Conservation (phyloP, 2,113 vertebrate species). For the Megaleporinus macrocephalus region DNA sequence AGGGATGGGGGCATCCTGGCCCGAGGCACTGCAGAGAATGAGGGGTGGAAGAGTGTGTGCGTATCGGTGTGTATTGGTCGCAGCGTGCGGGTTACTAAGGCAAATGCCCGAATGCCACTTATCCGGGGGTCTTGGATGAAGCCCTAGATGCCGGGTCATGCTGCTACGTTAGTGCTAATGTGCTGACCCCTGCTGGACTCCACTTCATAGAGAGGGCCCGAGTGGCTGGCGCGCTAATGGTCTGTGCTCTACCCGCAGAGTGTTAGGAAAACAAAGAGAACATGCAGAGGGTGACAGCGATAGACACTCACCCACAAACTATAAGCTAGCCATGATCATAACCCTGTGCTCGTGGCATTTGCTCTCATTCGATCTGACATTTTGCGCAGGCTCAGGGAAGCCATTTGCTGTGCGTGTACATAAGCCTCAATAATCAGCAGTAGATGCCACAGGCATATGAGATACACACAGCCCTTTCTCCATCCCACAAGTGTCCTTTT, state of each 20-base stretch:
- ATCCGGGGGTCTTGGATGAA: constrained; percentile 23
- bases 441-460: constrained; percentile 24
- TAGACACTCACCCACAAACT: background rate
- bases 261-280: constrained; percentile 3
- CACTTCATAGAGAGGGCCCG: constrained; percentile 25
- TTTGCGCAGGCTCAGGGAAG: constrained; percentile 34
- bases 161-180: background rate
- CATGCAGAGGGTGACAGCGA: background rate
- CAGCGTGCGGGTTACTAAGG: constrained; percentile 27
- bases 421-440: constrained; percentile 38
- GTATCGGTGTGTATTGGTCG: constrained; percentile 1
- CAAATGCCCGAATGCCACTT: constrained; percentile 25
- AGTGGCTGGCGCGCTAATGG: constrained; percentile 27
- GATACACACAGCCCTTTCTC: constrained; percentile 27
- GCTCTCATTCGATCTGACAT: constrained; percentile 41
- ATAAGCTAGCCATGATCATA: constrained; percentile 32
- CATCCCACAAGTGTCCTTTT: constrained; percentile 9
- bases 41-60: constrained; percentile 7
- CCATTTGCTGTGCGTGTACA: constrained; percentile 27
- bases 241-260: constrained; percentile 17
- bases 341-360: constrained; percentile 37
- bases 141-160: constrained; percentile 5
- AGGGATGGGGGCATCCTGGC: background rate
- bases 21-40: constrained; percentile 16
- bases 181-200: constrained; percentile 12